These are phyloP conservation scores for Pygocentrus nattereri DNA, from an alignment of 2,797 vertebrate genomes.

Conservation along the genomic window DNA sequence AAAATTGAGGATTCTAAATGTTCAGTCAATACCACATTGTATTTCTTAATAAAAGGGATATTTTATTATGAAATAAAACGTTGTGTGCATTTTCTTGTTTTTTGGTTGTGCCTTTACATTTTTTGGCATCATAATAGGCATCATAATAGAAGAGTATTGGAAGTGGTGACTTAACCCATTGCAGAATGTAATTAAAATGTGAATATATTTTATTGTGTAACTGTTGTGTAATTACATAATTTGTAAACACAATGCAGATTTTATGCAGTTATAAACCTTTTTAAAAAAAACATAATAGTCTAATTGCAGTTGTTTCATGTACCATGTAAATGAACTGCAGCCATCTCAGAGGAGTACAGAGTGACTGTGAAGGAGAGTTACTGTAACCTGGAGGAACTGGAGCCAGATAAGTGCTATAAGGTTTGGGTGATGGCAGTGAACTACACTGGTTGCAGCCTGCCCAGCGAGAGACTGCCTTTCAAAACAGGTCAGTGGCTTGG, in stretches of 20 bases:
- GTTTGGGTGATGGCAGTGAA: conserved; percentile 99
- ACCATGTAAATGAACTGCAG: conserved; percentile 67
- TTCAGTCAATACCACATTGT: no score
- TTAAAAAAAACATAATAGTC: neutral
- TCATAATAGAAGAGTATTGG: neutral
- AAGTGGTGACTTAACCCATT: neutral
- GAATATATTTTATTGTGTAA: neutral
- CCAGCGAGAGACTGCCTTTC: conserved; percentile 89
- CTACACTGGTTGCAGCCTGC: conserved; percentile 93
- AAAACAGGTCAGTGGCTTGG: conserved; percentile 86
- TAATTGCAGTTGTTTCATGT: neutral
- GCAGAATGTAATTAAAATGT: neutral
- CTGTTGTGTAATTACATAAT: neutral
- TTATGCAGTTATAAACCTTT: neutral
- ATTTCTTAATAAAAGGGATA: neutral
- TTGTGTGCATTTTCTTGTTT: no score
- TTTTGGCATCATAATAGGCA: neutral
- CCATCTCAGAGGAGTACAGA: conserved; percentile 93
- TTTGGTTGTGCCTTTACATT: neutral
- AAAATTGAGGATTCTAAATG: no score
- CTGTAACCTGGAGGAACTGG: conserved; percentile 93
- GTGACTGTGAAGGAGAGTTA: conserved; percentile 96
- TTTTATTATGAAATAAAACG: neutral
- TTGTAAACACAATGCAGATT: neutral
- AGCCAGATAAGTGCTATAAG: conserved; percentile 89